These are phyloP conservation scores for Pygoscelis antarcticus DNA, from an alignment of 2,113 vertebrate genomes.

Conservation along the genomic window DNA sequence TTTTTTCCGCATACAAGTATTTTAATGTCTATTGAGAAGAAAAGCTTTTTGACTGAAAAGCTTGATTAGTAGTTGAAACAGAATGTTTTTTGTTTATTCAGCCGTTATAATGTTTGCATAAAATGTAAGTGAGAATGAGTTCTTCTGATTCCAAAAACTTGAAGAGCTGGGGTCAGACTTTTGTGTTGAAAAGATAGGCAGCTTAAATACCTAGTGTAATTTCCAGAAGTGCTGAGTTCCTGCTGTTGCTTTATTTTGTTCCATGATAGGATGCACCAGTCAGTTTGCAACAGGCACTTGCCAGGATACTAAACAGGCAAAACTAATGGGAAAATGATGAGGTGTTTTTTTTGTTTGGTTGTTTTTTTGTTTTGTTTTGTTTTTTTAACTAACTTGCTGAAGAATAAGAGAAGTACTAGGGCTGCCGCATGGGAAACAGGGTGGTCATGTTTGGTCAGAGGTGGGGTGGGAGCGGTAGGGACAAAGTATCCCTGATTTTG, in stretches of 20 bases:
- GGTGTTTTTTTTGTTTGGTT: too few relatives aligned
- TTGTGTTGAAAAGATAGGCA: neutral
- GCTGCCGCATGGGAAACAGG: accelerated
- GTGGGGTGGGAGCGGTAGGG: accelerated
- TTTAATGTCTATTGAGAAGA: slow-evolving; percentile 14
- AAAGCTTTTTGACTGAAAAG: neutral
- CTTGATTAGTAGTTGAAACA: neutral
- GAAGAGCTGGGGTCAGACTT: neutral
- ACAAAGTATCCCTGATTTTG: neutral
- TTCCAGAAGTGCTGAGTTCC: neutral
- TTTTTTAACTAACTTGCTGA: neutral
- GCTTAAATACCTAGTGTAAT: neutral
- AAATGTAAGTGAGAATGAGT: neutral
- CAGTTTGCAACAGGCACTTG: neutral
- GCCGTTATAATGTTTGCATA: neutral
- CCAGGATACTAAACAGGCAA: neutral
- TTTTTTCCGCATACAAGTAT: neutral
- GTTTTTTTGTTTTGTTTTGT: too few relatives aligned
- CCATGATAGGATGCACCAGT: neutral
- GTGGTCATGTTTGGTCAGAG: neutral
- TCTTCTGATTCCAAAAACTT: neutral
- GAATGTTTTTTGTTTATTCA: neutral
- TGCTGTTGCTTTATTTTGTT: neutral
- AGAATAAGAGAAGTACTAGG: neutral
- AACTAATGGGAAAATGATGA: neutral